Percentiles rank a stretch among this genome's conserved stretches.
Evolutionary conservation across 2,797 vertebrate genomes (phyloP).

Genomic region (Cyclura pinguis): DNA sequence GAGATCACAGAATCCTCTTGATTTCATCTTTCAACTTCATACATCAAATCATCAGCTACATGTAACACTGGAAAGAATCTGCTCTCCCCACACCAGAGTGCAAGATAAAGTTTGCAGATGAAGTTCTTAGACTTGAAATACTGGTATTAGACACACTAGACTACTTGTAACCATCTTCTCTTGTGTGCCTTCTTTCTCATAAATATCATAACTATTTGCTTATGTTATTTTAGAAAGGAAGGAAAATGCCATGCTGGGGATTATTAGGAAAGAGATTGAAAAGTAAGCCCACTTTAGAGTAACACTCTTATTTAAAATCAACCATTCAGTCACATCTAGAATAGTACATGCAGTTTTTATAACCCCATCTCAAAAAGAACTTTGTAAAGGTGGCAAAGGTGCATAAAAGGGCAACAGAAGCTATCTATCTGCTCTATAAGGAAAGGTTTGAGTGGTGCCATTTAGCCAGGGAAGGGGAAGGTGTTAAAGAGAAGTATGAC

Average conservation of each 20-base stretch:
- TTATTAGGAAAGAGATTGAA: neutral
- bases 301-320: neutral
- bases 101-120: neutral
- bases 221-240: neutral
- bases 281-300: neutral
- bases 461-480: neutral
- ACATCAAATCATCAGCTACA: neutral
- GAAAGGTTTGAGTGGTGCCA: neutral
- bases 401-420: neutral
- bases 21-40: neutral
- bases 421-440: neutral
- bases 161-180: neutral
- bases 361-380: neutral
- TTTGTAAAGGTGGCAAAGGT: neutral
- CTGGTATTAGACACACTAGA: neutral
- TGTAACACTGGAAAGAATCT: neutral
- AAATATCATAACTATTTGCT: neutral
- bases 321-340: neutral
- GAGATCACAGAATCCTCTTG: neutral
- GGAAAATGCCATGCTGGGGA: neutral
- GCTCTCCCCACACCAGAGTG: neutral
- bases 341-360: neutral
- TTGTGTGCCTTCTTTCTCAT: neutral
- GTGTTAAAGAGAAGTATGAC: neutral
- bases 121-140: neutral